Evolutionary conservation across 2,888 invertebrate genomes (phyloP).

Genomic region (Balanococcus diminutus): DNA sequence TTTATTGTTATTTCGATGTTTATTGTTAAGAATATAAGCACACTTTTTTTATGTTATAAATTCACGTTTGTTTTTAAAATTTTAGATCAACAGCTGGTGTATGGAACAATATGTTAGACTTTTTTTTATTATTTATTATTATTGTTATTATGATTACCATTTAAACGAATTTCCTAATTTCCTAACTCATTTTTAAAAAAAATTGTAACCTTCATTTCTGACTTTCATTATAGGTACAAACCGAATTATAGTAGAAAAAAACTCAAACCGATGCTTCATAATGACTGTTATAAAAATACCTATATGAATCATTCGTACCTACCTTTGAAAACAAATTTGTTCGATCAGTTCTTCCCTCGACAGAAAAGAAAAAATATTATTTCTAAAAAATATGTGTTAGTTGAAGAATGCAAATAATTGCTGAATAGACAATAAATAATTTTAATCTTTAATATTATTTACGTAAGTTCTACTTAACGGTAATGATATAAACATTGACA

Average conservation of each 20-base stretch:
- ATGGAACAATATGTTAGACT: constrained; percentile 27
- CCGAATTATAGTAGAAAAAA: not conserved
- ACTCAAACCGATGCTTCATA: not conserved
- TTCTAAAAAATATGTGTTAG: constrained; percentile 28
- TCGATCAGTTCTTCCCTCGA: not conserved
- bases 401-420: constrained; percentile 39
- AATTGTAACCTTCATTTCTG: not conserved
- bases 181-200: not conserved
- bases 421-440: constrained; percentile 54
- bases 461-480: not conserved
- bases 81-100: constrained; percentile 21
- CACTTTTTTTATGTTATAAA: not conserved
- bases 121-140: not conserved
- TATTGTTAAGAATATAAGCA: constrained; percentile 25
- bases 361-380: not conserved
- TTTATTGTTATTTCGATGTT: constrained; percentile 33
- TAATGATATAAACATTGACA: constrained; percentile 8
- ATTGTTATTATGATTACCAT: not conserved
- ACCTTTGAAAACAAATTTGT: too few species aligned
- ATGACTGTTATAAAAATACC: not conserved
- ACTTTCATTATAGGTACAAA: not conserved
- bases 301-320: not conserved
- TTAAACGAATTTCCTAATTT: not conserved
- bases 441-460: constrained; percentile 36
- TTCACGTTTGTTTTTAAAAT: constrained; percentile 10